Evolutionary conservation across 64 coral and sea anemone genomes (phyloP).

Genomic region (Anthopleura sola): DNA sequence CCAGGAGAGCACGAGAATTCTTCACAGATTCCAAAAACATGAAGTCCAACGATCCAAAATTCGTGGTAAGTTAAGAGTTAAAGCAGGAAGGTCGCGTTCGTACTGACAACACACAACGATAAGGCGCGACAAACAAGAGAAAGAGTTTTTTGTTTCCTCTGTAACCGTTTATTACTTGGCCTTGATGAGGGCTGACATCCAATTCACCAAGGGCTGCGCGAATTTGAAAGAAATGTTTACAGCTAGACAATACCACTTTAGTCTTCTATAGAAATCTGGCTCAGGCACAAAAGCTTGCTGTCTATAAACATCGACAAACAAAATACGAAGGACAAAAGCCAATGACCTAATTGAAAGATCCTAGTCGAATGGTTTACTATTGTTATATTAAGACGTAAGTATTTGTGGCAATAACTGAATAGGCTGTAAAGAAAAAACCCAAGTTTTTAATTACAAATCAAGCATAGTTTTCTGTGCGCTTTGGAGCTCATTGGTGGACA

Average conservation of each 20-base stretch:
- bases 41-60: not conserved
- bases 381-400: constrained; percentile 20
- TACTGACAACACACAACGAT: not conserved
- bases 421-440: constrained; percentile 14
- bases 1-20: not conserved
- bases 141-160: not conserved
- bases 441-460: constrained; percentile 33
- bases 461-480: not conserved
- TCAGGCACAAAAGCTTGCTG: constrained; percentile 19
- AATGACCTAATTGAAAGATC: constrained; percentile 27
- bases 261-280: constrained; percentile 17
- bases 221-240: constrained; percentile 39
- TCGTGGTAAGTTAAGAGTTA: not conserved
- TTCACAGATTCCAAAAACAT: not conserved
- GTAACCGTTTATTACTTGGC: constrained; percentile 20
- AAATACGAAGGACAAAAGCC: constrained; percentile 10
- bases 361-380: constrained; percentile 8
- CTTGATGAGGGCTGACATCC: constrained; percentile 29
- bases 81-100: not conserved
- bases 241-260: constrained; percentile 42
- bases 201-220: constrained; percentile 16
- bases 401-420: constrained; percentile 22
- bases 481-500: not conserved
- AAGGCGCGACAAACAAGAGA: constrained; percentile 19
- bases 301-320: constrained; percentile 28